A percentile compares a stretch with the other conserved stretches of the same genome.
Conservation (phyloP, 2,797 vertebrate genomes). For the Fistularia tabacaria region DNA sequence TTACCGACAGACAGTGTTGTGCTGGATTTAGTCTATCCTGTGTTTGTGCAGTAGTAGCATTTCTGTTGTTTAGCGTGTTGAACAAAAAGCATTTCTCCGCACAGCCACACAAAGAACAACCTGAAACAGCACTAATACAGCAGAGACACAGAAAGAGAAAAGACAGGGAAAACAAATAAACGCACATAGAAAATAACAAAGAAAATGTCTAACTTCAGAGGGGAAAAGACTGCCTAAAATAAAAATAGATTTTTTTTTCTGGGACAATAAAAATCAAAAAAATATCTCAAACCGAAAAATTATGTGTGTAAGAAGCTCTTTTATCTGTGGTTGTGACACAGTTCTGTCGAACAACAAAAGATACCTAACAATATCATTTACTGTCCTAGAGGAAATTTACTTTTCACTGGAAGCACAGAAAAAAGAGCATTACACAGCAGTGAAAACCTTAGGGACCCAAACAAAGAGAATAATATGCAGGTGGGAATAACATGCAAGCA, state of each 20-base stretch:
- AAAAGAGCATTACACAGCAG: slow-evolving; percentile 42
- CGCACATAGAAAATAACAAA: slow-evolving; percentile 39
- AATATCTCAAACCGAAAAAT: slow-evolving; percentile 17
- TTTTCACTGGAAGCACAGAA: slow-evolving; percentile 45
- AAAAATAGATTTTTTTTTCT: slow-evolving; percentile 61
- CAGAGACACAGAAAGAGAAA: slow-evolving; percentile 35
- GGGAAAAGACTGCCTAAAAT: slow-evolving; percentile 46
- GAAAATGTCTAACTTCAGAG: slow-evolving; percentile 57
- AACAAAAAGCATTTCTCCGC: slow-evolving; percentile 55
- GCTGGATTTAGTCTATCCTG: slow-evolving; percentile 62
- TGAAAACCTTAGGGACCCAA: slow-evolving; percentile 54
- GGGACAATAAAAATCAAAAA: slow-evolving; percentile 59
- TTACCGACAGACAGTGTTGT: slow-evolving; percentile 54
- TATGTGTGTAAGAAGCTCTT: slow-evolving; percentile 57
- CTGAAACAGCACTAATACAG: slow-evolving; percentile 71
- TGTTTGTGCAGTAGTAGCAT: slow-evolving; percentile 71
- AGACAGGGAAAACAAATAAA: slow-evolving; percentile 24
- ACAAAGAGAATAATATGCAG: slow-evolving; percentile 55
- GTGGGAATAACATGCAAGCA: slow-evolving; percentile 51
- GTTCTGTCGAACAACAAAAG: slow-evolving; percentile 73
- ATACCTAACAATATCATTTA: slow-evolving; percentile 69
- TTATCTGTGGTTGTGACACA: slow-evolving; percentile 67
- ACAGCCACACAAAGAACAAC: slow-evolving; percentile 65
- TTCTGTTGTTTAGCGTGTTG: slow-evolving; percentile 68
- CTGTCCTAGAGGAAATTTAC: slow-evolving; percentile 67